Evolutionary conservation across 2,113 vertebrate genomes (phyloP).

Genomic region (Argyrosomus japonicus): DNA sequence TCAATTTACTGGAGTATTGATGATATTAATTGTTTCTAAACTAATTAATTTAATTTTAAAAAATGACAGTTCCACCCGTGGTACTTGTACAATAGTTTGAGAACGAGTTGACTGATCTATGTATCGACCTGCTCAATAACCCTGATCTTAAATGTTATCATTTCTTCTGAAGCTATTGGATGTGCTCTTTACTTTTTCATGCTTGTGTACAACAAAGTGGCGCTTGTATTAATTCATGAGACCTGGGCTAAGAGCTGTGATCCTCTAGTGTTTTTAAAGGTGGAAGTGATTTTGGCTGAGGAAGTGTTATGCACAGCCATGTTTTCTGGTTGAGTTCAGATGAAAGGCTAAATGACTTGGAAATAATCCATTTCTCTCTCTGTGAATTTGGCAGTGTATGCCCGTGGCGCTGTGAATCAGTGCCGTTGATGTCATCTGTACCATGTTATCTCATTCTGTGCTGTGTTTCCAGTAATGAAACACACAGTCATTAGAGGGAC

Average conservation of each 20-base stretch:
- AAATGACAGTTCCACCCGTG: too few species aligned
- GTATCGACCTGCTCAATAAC: too few species aligned
- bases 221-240: not conserved
- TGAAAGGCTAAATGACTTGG: conserved; percentile 21
- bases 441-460: conserved; percentile 6
- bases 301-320: not conserved
- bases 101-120: too few species aligned
- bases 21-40: too few species aligned
- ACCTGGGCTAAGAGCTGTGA: not conserved
- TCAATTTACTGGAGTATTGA: too few species aligned
- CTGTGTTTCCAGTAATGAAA: conserved; percentile 46
- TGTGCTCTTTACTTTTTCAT: not conserved
- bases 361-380: conserved; percentile 30
- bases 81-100: too few species aligned
- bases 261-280: not conserved
- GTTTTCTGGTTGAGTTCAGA: not conserved
- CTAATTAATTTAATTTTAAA: too few species aligned
- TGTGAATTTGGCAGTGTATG: conserved; percentile 6
- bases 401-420: conserved; percentile 6
- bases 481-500: conserved; percentile 29
- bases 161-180: not conserved
- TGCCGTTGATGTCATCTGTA: conserved; percentile 21
- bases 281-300: conserved; percentile 1
- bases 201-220: too few species aligned
- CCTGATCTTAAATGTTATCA: not conserved